Evolutionary conservation across 2,797 vertebrate species (phyloP), one percentile per base, ranked within the genome.

Genomic region (Catostomus latipinnis): DNA sequence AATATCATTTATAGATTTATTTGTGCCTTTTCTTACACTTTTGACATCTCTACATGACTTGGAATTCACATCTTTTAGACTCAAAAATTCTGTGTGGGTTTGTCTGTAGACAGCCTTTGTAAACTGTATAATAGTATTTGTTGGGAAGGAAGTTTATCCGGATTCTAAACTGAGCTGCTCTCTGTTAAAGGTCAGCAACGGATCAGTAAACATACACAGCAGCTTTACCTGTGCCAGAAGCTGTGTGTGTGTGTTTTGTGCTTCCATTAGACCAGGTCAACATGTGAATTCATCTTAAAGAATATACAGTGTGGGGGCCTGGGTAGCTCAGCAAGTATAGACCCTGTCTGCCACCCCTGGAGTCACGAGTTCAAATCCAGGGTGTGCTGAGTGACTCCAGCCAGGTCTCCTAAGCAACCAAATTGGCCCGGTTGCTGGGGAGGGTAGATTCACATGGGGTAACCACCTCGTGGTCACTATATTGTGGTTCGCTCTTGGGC

Each of bases 1-100:
- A 92, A 88, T 11, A n/a, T 45, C 6, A 14, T 16, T 52, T 22
- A 4, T 61, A 5, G 57, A 62, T 65, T 71, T 12, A 10, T 70
- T 48, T 3, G 1, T 62, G 11, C 34, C 49, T 67, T 0, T 14
- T 78, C 54, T 66, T 75, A 83, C 7, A 8, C 45, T 11, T 61
- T 61, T 22, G 12, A 63, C 18, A 7, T 13, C 7, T n/a, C 11
- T 46, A 8, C 12, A 43, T 10, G 16, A 34, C 34, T 34, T 34
- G 34, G 34, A 34, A 34, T 34, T 34, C 34, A 34, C 34, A 34
- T 34, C 34, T 3, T 11, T 52, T 11, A 52, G 8, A 52, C 50
- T 11, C 11, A 11, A 10, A 11, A 54, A 2, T 54, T 11, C 52
- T 12, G 11, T 13, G 11, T 54, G 52, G 6, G 13, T 54, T 3